Conservation (phyloP, 2,888 invertebrate species). For the Eubasilissa splendida region DNA sequence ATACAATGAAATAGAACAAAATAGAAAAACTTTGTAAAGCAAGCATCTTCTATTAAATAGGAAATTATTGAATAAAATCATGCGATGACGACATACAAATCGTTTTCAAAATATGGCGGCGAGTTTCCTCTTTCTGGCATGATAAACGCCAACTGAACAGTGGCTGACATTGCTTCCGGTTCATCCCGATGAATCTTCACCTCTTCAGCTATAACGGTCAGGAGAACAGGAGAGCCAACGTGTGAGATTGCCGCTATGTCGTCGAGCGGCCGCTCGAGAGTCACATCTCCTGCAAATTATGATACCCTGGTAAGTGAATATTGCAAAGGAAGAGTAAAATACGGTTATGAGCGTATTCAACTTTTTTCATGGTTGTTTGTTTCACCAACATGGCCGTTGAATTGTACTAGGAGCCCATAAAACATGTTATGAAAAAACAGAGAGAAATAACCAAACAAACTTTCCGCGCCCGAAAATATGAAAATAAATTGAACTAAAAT, state of each 20-base stretch:
- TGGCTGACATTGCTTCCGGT: slow-evolving; percentile 85
- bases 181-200: slow-evolving; percentile 82
- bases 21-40: slow-evolving; percentile 1
- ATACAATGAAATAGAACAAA: background rate
- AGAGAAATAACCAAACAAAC: too few species aligned
- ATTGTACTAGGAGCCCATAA: too few species aligned
- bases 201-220: slow-evolving; percentile 90
- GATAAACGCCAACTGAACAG: slow-evolving; percentile 87
- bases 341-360: background rate
- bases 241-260: slow-evolving; percentile 87
- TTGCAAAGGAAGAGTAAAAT: slow-evolving; percentile 30
- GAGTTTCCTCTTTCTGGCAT: slow-evolving; percentile 84
- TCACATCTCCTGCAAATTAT: slow-evolving; percentile 76
- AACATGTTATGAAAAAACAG: too few species aligned
- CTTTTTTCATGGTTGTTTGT: too few species aligned
- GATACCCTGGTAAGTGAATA: slow-evolving; percentile 44
- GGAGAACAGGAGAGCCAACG: slow-evolving; percentile 86
- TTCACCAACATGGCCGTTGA: too few species aligned
- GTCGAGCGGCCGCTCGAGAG: slow-evolving; percentile 80
- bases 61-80: background rate
- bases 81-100: slow-evolving; percentile 71
- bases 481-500: too few species aligned
- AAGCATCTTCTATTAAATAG: background rate
- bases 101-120: slow-evolving; percentile 85
- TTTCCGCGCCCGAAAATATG: too few species aligned